phyloP scores from a whole-genome alignment of 2,113 vertebrate species.

The Halichoerus grypus region DNA sequence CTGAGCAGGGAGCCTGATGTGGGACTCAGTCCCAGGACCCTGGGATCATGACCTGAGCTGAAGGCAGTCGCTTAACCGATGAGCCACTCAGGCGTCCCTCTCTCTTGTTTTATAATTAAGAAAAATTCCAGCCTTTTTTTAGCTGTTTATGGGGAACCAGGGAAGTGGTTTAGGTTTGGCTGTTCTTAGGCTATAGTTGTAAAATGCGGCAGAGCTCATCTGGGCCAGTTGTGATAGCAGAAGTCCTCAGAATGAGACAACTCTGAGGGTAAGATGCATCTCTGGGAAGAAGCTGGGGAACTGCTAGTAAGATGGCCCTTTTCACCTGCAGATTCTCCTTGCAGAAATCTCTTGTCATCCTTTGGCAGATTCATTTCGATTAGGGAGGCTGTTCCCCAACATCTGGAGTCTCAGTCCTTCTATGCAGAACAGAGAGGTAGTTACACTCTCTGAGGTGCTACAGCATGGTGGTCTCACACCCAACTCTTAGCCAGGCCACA shows the following conservation, averaged over 20 bases:
- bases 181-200: background rate
- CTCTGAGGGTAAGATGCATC: background rate
- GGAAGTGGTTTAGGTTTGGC: background rate
- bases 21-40: no score
- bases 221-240: background rate
- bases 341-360: background rate
- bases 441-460: background rate
- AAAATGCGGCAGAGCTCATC: background rate
- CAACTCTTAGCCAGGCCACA: background rate
- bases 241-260: background rate
- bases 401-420: background rate
- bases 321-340: background rate
- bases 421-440: background rate
- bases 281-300: background rate
- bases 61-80: no score
- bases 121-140: background rate
- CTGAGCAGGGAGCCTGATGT: no score
- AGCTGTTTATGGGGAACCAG: background rate
- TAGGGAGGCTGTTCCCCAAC: background rate
- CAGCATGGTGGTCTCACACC: background rate
- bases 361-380: constrained; percentile 24
- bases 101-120: background rate
- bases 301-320: background rate
- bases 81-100: no score
- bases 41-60: no score